Evolutionary conservation across 1,140 invertebrate genomes (phyloP).

Genomic region (Scylla paramamosain): DNA sequence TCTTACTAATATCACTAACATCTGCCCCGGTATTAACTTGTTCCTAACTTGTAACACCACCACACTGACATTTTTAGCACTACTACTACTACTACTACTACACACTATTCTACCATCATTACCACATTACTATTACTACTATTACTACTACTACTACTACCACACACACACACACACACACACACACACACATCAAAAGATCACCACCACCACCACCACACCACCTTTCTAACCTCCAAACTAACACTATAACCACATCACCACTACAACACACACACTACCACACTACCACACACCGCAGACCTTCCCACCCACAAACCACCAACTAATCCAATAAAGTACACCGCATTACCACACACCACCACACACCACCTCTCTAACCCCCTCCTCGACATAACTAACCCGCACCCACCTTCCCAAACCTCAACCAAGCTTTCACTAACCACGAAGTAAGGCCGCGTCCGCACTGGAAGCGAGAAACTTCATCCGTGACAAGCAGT

Average conservation of each 20-base stretch:
- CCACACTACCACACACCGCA: neutral
- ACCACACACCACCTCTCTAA: neutral
- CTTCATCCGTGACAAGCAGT: too few relatives aligned
- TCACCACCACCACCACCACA: neutral
- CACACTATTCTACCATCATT: too few relatives aligned
- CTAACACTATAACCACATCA: neutral
- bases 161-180: neutral
- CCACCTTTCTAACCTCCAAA: neutral
- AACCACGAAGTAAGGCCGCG: too few relatives aligned
- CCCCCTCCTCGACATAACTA: neutral
- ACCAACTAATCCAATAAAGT: too few relatives aligned
- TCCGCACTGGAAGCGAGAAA: too few relatives aligned
- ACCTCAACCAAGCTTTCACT: slow-evolving; percentile 14
- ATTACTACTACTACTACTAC: neutral
- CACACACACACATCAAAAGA: too few relatives aligned
- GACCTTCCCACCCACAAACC: neutral
- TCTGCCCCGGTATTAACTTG: neutral
- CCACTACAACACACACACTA: neutral
- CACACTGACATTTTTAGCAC: neutral
- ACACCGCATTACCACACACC: neutral
- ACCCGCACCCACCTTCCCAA: neutral
- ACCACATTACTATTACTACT: neutral
- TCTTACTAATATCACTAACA: too few relatives aligned
- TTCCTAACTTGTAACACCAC: neutral
- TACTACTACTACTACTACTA: neutral